Evolutionary conservation across 2,888 invertebrate genomes (phyloP).

Genomic region (Caenorhabditis imperialis): DNA sequence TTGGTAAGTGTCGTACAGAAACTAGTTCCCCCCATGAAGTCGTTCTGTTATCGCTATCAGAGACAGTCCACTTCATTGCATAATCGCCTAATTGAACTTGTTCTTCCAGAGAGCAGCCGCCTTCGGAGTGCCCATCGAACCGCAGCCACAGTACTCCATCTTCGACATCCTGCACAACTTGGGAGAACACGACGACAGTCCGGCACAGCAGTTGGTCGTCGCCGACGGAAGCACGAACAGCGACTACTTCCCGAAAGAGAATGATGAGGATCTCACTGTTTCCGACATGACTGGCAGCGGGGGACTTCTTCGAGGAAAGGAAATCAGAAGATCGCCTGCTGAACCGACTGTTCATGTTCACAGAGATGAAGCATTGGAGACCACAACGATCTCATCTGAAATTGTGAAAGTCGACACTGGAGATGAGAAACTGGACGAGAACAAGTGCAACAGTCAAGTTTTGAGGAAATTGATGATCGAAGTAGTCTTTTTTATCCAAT

Average conservation of each 20-base stretch:
- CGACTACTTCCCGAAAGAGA: constrained; percentile 49
- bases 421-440: constrained; percentile 34
- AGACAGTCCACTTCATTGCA: constrained; percentile 8
- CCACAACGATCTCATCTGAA: constrained; percentile 28
- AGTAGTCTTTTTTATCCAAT: constrained; percentile 32
- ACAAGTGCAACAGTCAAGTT: constrained; percentile 69
- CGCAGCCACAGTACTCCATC: constrained; percentile 38
- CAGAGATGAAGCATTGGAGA: constrained; percentile 30
- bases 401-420: constrained; percentile 19
- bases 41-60: constrained; percentile 19
- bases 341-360: constrained; percentile 46
- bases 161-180: constrained; percentile 60
- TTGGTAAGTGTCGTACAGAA: constrained; percentile 30
- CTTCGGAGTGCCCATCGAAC: constrained; percentile 59
- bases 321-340: constrained; percentile 58
- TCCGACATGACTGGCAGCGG: constrained; percentile 28
- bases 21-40: not conserved
- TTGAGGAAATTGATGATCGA: constrained; percentile 69
- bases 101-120: constrained; percentile 62
- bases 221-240: constrained; percentile 39
- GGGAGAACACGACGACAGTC: constrained; percentile 44
- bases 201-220: constrained; percentile 33
- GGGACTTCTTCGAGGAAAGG: constrained; percentile 29
- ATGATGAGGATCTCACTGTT: constrained; percentile 45
- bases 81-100: constrained; percentile 29